Conservation (phyloP, 92 coral and sea anemone genomes). For the Epizoanthus rinbou region DNA sequence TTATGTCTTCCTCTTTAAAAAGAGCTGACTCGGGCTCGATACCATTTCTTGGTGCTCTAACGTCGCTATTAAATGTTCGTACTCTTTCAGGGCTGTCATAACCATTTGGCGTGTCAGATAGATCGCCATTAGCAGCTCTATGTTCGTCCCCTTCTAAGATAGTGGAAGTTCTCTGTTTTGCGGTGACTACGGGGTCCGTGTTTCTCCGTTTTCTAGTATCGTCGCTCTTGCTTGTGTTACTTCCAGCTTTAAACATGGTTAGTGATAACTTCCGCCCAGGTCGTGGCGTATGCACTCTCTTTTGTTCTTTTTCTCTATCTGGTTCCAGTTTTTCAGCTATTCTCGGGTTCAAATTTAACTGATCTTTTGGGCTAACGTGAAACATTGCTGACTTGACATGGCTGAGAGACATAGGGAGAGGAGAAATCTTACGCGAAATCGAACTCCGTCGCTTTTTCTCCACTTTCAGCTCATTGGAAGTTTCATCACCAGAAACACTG, state of each 20-base stretch:
- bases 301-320: slow-evolving; percentile 41
- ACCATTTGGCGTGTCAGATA: background rate
- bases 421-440: slow-evolving; percentile 64
- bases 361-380: slow-evolving; percentile 38
- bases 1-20: slow-evolving; percentile 86
- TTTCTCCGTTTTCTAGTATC: slow-evolving; percentile 72
- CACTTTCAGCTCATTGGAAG: slow-evolving; percentile 43
- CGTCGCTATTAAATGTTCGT: slow-evolving; percentile 23
- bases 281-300: slow-evolving; percentile 34
- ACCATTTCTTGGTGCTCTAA: slow-evolving; percentile 1
- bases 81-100: slow-evolving; percentile 15
- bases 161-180: slow-evolving; percentile 34
- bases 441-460: slow-evolving; percentile 74
- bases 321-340: slow-evolving; percentile 53
- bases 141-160: slow-evolving; percentile 37
- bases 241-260: slow-evolving; percentile 67
- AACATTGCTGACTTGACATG: slow-evolving; percentile 53
- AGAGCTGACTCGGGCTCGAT: slow-evolving; percentile 60
- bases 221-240: slow-evolving; percentile 42
- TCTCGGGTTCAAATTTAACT: slow-evolving; percentile 7
- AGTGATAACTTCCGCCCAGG: slow-evolving; percentile 69
- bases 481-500: slow-evolving; percentile 39
- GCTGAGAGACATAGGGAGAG: slow-evolving; percentile 58
- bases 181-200: slow-evolving; percentile 66
- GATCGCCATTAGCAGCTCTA: background rate